Base-by-base conservation (phyloP, 2,113 vertebrate genomes). In the Prionailurus bengalensis region DNA sequence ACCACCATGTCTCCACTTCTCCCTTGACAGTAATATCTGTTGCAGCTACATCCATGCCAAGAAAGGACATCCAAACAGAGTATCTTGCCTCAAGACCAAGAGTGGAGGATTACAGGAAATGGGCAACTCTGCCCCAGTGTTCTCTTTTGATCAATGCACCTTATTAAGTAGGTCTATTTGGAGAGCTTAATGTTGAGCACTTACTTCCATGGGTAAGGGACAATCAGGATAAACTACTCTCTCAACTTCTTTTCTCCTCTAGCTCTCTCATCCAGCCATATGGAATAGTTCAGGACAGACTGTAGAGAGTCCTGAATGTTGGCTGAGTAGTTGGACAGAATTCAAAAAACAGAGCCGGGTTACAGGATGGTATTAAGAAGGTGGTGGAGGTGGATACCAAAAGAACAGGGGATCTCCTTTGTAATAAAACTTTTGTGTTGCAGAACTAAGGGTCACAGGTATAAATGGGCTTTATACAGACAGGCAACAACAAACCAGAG, bases 101-200 rank as follows among this genome's bases (percentile, higher is more conserved):
- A 85, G 10, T 36, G 21, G 68, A 71, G 55, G 83, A 45, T 89
- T n/a, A 80, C 51, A 71, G 27, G 33, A 39, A 82, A 55, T 48
- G n/a, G 4, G 13, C 3, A 53, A 39, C 9, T 95, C 48, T 93
- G 11, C 5, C 42, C 6, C 12, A 14, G 4, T 10, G 21, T 82
- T 53, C 51, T 88, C 25, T 74, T 96, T 93, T 89, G 87, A 95
- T 94, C 53, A 55, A 63, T 36, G 15, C 12, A n/a, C 61, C 61
- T 86, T 89, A 61, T 92, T 81, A 89, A 93, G 45, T 33, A 63
- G 7, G 15, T 74, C 58, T 42, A 39, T 73, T 81, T 86, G 53
- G 66, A 92, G 74, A 97, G 68, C 5, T 79, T 61, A 27, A 16
- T 83, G 16, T 70, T 96, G 78, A 93, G 27, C 13, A 85, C 19